phyloP scores from a whole-genome alignment of 2,888 invertebrate species.

The Conistra vaccinii region DNA sequence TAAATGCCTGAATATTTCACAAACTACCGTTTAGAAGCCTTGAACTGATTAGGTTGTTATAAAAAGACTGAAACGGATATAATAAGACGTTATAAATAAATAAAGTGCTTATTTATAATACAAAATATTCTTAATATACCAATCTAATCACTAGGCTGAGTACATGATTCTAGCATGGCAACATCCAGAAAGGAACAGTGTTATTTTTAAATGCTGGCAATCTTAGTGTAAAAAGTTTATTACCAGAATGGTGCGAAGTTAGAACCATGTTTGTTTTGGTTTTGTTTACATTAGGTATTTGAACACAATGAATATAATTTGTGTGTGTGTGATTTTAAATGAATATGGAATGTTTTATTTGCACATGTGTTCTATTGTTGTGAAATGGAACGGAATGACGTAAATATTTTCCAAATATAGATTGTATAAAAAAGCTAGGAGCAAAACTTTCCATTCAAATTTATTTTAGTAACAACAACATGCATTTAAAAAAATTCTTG shows the following conservation, averaged over 20 bases:
- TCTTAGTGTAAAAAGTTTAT: background rate
- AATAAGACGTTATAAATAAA: slow-evolving; percentile 65
- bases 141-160: slow-evolving; percentile 73
- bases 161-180: slow-evolving; percentile 43
- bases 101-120: slow-evolving; percentile 68
- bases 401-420: background rate
- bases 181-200: slow-evolving; percentile 17
- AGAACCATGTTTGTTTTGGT: slow-evolving; percentile 17
- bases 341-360: slow-evolving; percentile 29
- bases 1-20: slow-evolving; percentile 5
- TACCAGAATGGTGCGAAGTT: slow-evolving; percentile 36
- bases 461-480: background rate
- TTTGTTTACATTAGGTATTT: slow-evolving; percentile 54
- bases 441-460: background rate
- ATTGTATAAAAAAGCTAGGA: background rate
- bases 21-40: slow-evolving; percentile 31
- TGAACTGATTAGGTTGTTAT: slow-evolving; percentile 58
- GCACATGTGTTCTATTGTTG: slow-evolving; percentile 25
- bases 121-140: slow-evolving; percentile 71
- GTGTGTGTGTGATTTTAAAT: background rate
- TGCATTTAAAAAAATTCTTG: background rate
- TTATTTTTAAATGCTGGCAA: slow-evolving; percentile 23
- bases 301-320: slow-evolving; percentile 1
- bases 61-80: slow-evolving; percentile 43
- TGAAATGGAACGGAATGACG: slow-evolving; percentile 2